Base-by-base conservation (phyloP, 2,113 vertebrate genomes). In the Symphodus melops region DNA sequence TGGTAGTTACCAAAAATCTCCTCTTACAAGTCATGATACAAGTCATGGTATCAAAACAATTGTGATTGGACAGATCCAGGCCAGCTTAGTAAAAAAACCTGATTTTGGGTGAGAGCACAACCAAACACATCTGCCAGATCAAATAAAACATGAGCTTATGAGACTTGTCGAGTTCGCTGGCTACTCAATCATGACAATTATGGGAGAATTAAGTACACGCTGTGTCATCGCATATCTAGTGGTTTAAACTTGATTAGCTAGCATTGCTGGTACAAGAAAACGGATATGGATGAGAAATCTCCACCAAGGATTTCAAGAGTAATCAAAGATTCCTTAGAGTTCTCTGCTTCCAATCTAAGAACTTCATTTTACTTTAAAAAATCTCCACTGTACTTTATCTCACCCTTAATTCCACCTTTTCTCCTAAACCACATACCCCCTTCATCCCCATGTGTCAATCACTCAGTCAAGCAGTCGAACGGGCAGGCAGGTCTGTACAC, bases 361-460 rank as follows among this genome's bases (percentile, higher is more conserved):
- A 12, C 10, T 20, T 37, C 53, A 59, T 65, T 81, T 28, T 8
- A 0, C 48, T 1, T 75, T 19, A 61, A 6, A 44, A 61, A 6
- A 44, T 56, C 58, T 48, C 21, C 42, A 41, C 49, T 72, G 66
- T 17, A 61, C 72, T 75, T 72, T 66, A 70, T 52, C 49, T 75
- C 37, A 75, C 68, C 36, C 57, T 52, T 73, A 56, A 71, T 76
- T 85, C 56, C 57, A 75, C 46, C 12, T 63, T 73, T 79, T 72
- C 68, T 55, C 64, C 55, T 23, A 59, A 83, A 71, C 62, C 77
- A 20, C 69, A 73, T 21, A 8, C 37, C 33, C 62, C 42, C 39
- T 66, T 74, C 59, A 62, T 53, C n/a, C 36, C 23, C 41, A 42
- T 20, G 48, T 76, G 79, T 75, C 83, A 66, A 62, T 71, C 66